A percentile compares a stretch with the other conserved stretches of the same genome.
These are phyloP conservation scores for Chloroclystis v-ata DNA, from an alignment of 2,888 invertebrate genomes.

Conservation along the genomic window DNA sequence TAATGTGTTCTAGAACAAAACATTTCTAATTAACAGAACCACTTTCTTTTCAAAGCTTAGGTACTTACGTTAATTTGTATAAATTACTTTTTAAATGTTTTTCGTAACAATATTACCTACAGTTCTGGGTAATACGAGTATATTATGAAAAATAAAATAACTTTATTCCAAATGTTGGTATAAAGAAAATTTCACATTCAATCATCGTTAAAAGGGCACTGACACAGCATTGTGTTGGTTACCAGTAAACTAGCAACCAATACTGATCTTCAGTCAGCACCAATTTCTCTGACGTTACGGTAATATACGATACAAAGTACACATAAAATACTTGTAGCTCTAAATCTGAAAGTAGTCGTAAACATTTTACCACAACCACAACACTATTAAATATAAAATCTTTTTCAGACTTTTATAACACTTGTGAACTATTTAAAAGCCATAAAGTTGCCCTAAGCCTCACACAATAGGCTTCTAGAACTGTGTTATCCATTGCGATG, in stretches of 20 bases:
- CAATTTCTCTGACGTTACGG: too few species aligned
- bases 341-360: slow-evolving; percentile 14
- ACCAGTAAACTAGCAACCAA: too few species aligned
- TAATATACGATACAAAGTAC: too few species aligned
- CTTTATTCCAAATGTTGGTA: too few species aligned
- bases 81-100: slow-evolving; percentile 8
- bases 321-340: neutral
- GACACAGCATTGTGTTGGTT: too few species aligned
- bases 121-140: too few species aligned
- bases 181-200: too few species aligned
- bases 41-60: slow-evolving; percentile 20
- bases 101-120: neutral
- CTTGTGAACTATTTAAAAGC: slow-evolving; percentile 5
- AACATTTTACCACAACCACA: slow-evolving; percentile 29
- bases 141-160: too few species aligned
- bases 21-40: neutral
- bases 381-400: slow-evolving; percentile 44
- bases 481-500: too few species aligned
- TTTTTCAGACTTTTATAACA: slow-evolving; percentile 15
- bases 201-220: too few species aligned
- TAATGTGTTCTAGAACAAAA: neutral
- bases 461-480: neutral
- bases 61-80: slow-evolving; percentile 11
- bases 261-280: too few species aligned
- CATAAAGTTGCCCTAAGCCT: neutral